A percentile compares a stretch with the other conserved stretches of the same genome.
These are phyloP conservation scores for Ctena decussata DNA, from an alignment of 2,888 invertebrate genomes.

Conservation along the genomic window DNA sequence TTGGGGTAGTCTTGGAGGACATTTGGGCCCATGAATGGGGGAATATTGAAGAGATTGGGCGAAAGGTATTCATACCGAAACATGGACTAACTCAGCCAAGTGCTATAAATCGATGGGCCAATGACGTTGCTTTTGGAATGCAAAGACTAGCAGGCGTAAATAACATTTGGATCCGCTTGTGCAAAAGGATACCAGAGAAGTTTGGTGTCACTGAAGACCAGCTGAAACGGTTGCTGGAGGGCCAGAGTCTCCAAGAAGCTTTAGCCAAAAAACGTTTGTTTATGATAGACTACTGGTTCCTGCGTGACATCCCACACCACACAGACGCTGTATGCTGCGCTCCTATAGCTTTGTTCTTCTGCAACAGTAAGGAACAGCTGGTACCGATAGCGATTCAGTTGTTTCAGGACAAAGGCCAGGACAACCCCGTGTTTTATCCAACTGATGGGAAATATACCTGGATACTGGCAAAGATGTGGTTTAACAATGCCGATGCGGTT, in stretches of 20 bases:
- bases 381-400: slow-evolving; percentile 86
- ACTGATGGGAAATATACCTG: slow-evolving; percentile 85
- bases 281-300: slow-evolving; percentile 50
- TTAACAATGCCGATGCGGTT: slow-evolving; percentile 86
- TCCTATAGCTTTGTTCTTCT: slow-evolving; percentile 87
- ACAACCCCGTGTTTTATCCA: slow-evolving; percentile 87
- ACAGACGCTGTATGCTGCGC: slow-evolving; percentile 78
- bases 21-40: no score
- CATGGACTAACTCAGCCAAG: no score
- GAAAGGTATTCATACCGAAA: no score
- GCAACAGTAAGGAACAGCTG: slow-evolving; percentile 84
- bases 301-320: slow-evolving; percentile 42
- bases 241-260: slow-evolving; percentile 35
- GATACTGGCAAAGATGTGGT: slow-evolving; percentile 87
- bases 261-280: slow-evolving; percentile 52
- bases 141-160: slow-evolving; percentile 87
- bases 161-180: slow-evolving; percentile 84
- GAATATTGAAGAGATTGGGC: no score
- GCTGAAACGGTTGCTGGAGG: slow-evolving; percentile 55
- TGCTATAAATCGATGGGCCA: slow-evolving; percentile 79
- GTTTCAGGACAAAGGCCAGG: slow-evolving; percentile 84
- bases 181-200: slow-evolving; percentile 86
- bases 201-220: slow-evolving; percentile 63
- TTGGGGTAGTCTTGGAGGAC: no score
- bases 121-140: slow-evolving; percentile 86